Evolutionary conservation across 23 tunicate genomes (phyloP).

Genomic region (Styela clava): DNA sequence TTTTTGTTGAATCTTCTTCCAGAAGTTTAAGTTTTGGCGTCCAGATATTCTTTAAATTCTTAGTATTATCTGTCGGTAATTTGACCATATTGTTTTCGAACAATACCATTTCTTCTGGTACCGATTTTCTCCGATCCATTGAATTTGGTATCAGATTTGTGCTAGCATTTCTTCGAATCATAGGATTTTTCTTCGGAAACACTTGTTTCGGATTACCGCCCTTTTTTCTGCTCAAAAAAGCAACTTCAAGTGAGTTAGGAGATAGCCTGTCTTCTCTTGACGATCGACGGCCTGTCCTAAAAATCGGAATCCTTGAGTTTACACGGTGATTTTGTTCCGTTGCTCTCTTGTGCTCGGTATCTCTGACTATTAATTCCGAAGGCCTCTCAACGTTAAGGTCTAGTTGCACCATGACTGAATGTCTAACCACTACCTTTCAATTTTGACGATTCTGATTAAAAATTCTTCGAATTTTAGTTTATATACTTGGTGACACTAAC

Average conservation of each 20-base stretch:
- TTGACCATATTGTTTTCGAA: not conserved
- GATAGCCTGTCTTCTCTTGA: not conserved
- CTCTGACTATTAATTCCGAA: not conserved
- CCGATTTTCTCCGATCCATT: not conserved
- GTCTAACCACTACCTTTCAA: not conserved
- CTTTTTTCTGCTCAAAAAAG: not conserved
- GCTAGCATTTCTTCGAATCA: not conserved
- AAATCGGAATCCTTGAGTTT: not conserved
- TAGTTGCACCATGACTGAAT: not conserved
- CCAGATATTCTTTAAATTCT: not conserved
- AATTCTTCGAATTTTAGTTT: too few species aligned
- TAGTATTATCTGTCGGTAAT: not conserved
- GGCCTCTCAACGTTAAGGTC: not conserved
- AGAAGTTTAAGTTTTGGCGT: constrained; percentile 10
- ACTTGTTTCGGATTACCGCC: not conserved
- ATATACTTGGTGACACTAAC: not conserved
- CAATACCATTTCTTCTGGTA: not conserved
- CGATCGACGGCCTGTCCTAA: not conserved
- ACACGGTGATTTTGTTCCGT: not conserved
- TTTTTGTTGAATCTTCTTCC: constrained; percentile 5
- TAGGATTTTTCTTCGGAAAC: not conserved
- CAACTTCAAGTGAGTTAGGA: not conserved
- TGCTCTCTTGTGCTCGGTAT: not conserved
- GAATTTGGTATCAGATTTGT: not conserved
- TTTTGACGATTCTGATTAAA: not conserved